These are phyloP conservation scores for Lonchura striata DNA, from an alignment of 2,113 vertebrate genomes.

Conservation along the genomic window DNA sequence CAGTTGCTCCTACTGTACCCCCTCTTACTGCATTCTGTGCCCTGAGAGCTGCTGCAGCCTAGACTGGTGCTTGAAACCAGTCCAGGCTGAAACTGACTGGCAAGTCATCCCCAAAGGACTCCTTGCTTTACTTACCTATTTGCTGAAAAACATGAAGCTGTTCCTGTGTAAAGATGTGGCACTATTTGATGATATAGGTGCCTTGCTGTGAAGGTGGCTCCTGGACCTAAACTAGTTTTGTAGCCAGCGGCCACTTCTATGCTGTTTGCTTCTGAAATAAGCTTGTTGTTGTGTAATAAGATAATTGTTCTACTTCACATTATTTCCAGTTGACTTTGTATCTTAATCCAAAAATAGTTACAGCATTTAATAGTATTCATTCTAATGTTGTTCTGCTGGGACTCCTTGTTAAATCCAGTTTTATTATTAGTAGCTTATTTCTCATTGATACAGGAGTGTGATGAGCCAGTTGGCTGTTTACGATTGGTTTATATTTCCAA, in stretches of 20 bases:
- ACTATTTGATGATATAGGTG: neutral
- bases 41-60: neutral
- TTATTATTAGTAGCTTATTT: neutral
- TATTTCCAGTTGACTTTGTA: neutral
- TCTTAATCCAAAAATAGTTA: neutral
- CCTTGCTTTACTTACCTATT: accelerated
- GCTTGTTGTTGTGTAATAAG: neutral
- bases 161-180: neutral
- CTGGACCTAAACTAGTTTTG: neutral
- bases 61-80: neutral
- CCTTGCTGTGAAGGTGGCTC: neutral
- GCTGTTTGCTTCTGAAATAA: neutral
- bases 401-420: neutral
- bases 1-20: accelerated
- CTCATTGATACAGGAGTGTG: neutral
- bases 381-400: neutral
- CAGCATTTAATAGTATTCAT: neutral
- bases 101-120: neutral
- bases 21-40: accelerated
- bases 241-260: neutral
- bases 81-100: neutral
- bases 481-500: neutral
- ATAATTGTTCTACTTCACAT: neutral
- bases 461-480: neutral
- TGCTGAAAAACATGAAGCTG: neutral